Percentiles rank a stretch among this genome's conserved stretches.
These are phyloP conservation scores for Benthosema pterotum DNA, from an alignment of 2,797 vertebrate species.

Conservation along the genomic window DNA sequence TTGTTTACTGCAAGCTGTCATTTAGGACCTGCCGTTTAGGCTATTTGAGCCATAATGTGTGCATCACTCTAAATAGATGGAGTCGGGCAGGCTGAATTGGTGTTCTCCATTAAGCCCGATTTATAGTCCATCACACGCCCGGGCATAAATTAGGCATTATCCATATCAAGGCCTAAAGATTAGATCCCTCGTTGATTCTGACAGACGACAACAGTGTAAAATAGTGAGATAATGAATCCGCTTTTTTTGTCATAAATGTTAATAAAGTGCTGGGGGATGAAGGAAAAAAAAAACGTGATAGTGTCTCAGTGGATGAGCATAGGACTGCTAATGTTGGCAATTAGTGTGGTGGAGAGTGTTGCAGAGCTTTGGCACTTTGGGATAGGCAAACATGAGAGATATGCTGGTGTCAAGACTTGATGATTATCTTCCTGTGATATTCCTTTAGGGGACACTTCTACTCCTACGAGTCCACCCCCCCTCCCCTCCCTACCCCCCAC, in stretches of 20 bases:
- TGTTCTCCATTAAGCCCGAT: conserved; percentile 44
- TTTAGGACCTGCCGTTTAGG: conserved; percentile 74
- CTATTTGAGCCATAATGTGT: conserved; percentile 73
- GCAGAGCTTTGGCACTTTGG: conserved; percentile 42
- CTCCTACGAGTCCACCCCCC: conserved; percentile 59
- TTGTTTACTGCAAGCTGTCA: conserved; percentile 74
- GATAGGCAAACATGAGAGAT: conserved; percentile 56
- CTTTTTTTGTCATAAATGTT: conserved; percentile 52
- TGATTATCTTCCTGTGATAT: conserved; percentile 71
- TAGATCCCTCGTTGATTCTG: conserved; percentile 43
- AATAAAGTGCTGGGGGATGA: conserved; percentile 47
- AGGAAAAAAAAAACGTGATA: conserved; percentile 42
- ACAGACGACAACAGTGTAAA: conserved; percentile 36
- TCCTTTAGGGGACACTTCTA: conserved; percentile 65
- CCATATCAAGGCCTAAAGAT: conserved; percentile 55
- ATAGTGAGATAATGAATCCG: conserved; percentile 30
- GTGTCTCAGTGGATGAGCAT: conserved; percentile 66
- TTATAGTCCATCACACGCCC: too few relatives aligned
- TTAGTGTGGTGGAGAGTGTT: conserved; percentile 59
- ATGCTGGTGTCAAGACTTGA: conserved; percentile 63
- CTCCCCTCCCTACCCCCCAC: conserved; percentile 45
- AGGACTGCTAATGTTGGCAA: conserved; percentile 57
- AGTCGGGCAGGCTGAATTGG: conserved; percentile 60
- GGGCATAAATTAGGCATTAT: conserved; percentile 19
- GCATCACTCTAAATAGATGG: conserved; percentile 69